Evolutionary conservation across 2,113 vertebrate species (phyloP).

Genomic region (Laticauda colubrina): DNA sequence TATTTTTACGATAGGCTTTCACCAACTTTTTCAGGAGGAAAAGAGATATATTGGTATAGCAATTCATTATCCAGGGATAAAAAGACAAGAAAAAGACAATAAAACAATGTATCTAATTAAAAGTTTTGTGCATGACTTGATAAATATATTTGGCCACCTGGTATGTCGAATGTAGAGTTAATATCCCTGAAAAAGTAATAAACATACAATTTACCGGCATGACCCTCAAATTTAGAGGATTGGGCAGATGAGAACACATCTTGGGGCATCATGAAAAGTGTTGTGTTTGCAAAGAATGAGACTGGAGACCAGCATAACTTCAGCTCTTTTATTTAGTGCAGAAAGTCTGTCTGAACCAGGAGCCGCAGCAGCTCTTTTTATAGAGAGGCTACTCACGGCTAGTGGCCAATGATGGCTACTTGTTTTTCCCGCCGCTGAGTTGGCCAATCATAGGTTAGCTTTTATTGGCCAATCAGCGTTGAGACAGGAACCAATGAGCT

Average conservation of each 20-base stretch:
- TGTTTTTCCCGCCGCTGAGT: too few relatives aligned
- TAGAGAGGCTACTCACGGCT: too few relatives aligned
- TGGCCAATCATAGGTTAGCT: too few relatives aligned
- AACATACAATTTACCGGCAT: neutral
- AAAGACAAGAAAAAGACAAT: neutral
- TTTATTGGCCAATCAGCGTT: too few relatives aligned
- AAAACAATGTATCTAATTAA: neutral
- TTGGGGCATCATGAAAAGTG: neutral
- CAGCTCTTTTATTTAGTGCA: too few relatives aligned
- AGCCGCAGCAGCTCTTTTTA: too few relatives aligned
- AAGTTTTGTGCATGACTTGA: neutral
- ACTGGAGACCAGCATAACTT: too few relatives aligned
- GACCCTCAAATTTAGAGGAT: neutral
- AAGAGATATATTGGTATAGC: neutral
- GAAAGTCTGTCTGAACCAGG: too few relatives aligned
- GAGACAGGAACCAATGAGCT: too few relatives aligned
- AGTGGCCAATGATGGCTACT: too few relatives aligned
- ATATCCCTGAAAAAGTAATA: neutral
- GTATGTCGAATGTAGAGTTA: neutral
- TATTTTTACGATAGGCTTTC: neutral
- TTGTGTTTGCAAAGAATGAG: too few relatives aligned
- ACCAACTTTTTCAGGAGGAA: neutral
- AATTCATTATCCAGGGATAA: neutral
- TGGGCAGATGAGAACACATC: neutral
- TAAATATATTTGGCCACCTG: neutral